Conservation (phyloP, 2,113 vertebrate genomes). For the Pontoporia blainvillei region DNA sequence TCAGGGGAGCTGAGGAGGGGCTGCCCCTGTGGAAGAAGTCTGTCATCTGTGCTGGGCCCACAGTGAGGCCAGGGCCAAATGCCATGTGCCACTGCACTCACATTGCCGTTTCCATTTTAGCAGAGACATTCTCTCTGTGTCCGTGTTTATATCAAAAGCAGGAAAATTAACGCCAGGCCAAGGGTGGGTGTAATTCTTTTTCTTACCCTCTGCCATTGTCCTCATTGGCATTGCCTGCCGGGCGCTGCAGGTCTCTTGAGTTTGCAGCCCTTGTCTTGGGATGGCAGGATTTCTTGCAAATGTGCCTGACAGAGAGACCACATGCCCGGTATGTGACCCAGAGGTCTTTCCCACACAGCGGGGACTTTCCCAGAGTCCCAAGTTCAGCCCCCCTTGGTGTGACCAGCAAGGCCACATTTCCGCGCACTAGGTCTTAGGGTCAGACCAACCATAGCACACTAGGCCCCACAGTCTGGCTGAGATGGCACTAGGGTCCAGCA, state of each 20-base stretch:
- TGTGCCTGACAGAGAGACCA: not conserved
- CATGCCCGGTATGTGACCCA: too few relatives aligned
- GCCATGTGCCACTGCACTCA: too few relatives aligned
- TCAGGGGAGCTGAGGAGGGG: not conserved
- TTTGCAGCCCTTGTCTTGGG: not conserved
- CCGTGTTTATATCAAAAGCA: not conserved
- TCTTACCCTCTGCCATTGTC: not conserved
- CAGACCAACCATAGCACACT: not conserved
- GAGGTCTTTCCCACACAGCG: not conserved
- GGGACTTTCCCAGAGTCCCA: not conserved
- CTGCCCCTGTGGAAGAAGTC: accelerated
- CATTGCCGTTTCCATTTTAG: not conserved
- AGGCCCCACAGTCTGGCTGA: not conserved
- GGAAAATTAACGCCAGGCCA: not conserved
- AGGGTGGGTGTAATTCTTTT: not conserved
- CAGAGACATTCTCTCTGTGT: not conserved
- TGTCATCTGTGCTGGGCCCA: not conserved
- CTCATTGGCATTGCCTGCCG: not conserved
- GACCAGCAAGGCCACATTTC: not conserved
- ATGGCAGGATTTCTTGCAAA: not conserved
- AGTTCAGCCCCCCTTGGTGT: not conserved
- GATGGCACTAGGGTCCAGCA: not conserved
- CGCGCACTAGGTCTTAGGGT: accelerated
- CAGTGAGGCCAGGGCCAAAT: accelerated
- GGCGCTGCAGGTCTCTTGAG: not conserved